Conservation (phyloP, 2,797 vertebrate species). For the Notolepis coatsorum region DNA sequence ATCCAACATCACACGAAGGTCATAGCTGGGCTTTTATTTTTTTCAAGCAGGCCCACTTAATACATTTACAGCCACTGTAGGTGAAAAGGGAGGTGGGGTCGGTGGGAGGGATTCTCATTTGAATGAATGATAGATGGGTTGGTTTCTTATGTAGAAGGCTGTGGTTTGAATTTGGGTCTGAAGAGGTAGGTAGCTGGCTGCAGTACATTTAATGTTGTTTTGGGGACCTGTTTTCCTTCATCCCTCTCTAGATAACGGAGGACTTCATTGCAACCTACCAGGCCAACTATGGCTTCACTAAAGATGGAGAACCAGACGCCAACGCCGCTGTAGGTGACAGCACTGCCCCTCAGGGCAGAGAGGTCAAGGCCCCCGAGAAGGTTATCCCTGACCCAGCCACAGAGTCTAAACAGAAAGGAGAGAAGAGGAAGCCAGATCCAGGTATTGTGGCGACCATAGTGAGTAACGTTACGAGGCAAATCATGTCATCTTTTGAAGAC, state of each 20-base stretch:
- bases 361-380: constrained; percentile 34
- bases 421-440: constrained; percentile 93
- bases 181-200: not conserved
- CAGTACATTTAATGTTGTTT: not conserved
- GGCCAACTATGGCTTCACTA: constrained; percentile 92
- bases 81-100: too few relatives aligned
- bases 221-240: not conserved
- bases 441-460: constrained; percentile 70
- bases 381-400: constrained; percentile 3
- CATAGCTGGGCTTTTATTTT: not conserved
- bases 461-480: not conserved
- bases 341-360: constrained; percentile 13
- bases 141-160: too few relatives aligned
- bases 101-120: too few relatives aligned
- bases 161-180: too few relatives aligned
- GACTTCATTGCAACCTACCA: constrained; percentile 96
- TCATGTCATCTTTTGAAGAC: not conserved
- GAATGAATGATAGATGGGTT: too few relatives aligned
- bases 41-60: too few relatives aligned
- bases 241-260: constrained; percentile 87
- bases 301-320: constrained; percentile 76
- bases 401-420: constrained; percentile 79
- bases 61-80: not conserved
- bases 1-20: constrained; percentile 8
- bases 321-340: constrained; percentile 52